Percentiles rank a stretch among this genome's conserved stretches.
Conservation (phyloP, 2,888 invertebrate species). For the Drymonia ruficornis region DNA sequence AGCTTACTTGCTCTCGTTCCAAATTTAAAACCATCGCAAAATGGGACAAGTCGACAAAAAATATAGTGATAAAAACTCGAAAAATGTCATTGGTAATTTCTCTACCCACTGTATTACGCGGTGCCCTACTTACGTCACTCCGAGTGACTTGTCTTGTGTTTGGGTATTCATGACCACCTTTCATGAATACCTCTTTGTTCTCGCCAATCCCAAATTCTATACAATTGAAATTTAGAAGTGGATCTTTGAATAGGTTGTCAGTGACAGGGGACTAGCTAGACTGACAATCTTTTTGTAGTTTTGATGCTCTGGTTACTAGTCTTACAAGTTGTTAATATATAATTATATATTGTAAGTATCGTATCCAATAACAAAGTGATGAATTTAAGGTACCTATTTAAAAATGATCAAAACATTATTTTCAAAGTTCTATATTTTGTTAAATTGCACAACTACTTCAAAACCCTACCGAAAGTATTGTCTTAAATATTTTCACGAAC, state of each 20-base stretch:
- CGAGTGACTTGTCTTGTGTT: conserved; percentile 27
- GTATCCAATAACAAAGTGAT: too few species aligned
- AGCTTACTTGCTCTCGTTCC: neutral
- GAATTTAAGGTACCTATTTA: too few species aligned
- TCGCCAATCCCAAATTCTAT: conserved; percentile 28
- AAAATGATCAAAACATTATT: too few species aligned
- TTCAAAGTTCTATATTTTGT: too few species aligned
- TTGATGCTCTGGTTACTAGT: neutral
- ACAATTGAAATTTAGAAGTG: conserved; percentile 33
- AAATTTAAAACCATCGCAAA: neutral
- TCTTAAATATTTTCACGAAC: neutral
- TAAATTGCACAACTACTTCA: too few species aligned
- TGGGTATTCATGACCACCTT: conserved; percentile 37
- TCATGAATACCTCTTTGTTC: conserved; percentile 16
- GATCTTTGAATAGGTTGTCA: conserved; percentile 15
- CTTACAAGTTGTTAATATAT: too few species aligned
- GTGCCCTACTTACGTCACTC: conserved; percentile 32
- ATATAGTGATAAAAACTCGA: neutral
- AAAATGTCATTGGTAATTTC: conserved; percentile 7
- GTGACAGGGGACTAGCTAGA: conserved; percentile 29
- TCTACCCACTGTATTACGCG: conserved; percentile 19
- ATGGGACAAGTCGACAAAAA: neutral
- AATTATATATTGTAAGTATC: too few species aligned
- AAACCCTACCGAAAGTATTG: too few species aligned
- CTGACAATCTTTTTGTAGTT: conserved; percentile 12